These are phyloP conservation scores for Stichopus chloronotus DNA, from an alignment of 35 echinoderm and acorn worm species.

Conservation along the genomic window DNA sequence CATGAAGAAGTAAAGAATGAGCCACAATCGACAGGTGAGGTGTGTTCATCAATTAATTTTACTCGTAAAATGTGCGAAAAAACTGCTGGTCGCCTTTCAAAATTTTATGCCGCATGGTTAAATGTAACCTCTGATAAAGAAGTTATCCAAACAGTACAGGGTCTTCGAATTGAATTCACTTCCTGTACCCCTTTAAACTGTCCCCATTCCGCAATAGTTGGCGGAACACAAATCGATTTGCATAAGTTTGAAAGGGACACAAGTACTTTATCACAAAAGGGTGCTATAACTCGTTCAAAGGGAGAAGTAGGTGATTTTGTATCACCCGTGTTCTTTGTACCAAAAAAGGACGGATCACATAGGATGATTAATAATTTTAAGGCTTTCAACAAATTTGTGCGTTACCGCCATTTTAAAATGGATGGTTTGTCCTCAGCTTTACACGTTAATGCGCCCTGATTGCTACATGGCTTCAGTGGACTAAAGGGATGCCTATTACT, in stretches of 20 bases:
- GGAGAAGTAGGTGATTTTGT: conserved; percentile 24
- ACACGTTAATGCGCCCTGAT: conserved; percentile 4
- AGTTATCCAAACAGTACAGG: neutral
- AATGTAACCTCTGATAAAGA: neutral
- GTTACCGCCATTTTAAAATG: conserved; percentile 51
- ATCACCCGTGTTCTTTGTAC: conserved; percentile 34
- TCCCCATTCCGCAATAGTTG: neutral
- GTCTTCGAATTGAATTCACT: neutral
- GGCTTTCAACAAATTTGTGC: conserved; percentile 7
- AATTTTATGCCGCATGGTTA: neutral
- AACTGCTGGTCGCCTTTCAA: neutral
- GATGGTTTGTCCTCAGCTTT: conserved; percentile 8
- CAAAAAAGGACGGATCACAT: conserved; percentile 16
- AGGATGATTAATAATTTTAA: neutral
- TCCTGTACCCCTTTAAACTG: neutral
- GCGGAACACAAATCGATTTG: neutral
- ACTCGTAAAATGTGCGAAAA: neutral
- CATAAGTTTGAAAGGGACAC: neutral
- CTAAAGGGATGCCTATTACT: conserved; percentile 38
- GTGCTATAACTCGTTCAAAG: neutral
- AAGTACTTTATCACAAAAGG: neutral
- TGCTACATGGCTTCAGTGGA: conserved; percentile 44
- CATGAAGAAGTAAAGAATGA: neutral
- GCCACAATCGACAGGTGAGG: neutral
- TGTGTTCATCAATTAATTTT: neutral